phyloP scores from a whole-genome alignment of 1,140 invertebrate species.

The Microplitis mediator region DNA sequence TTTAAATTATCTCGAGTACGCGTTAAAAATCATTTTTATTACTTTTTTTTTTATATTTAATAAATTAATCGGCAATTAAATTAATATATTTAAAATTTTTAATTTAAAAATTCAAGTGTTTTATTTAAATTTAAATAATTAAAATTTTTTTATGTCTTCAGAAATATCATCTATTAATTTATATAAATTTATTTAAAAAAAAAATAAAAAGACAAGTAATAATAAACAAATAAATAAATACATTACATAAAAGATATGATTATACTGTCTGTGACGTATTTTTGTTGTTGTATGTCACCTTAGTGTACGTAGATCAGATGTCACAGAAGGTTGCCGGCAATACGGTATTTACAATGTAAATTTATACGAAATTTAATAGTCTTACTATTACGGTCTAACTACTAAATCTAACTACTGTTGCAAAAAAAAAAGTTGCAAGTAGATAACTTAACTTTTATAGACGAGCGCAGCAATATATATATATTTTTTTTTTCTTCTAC shows the following conservation, averaged over 20 bases:
- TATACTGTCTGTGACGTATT: background rate
- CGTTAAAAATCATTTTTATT: too few relatives aligned
- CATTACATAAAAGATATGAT: background rate
- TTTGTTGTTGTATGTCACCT: slow-evolving; percentile 21
- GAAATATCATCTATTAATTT: too few relatives aligned
- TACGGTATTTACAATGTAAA: slow-evolving; percentile 48
- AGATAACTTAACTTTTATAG: too few relatives aligned
- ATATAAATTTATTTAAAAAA: too few relatives aligned
- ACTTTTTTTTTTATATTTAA: background rate
- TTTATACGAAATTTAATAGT: background rate
- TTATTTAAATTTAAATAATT: too few relatives aligned
- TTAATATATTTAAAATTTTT: too few relatives aligned
- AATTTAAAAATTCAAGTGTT: too few relatives aligned
- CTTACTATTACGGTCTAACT: background rate
- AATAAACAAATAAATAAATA: background rate
- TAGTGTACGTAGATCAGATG: slow-evolving; percentile 27
- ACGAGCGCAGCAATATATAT: too few relatives aligned
- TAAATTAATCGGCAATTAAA: too few relatives aligned
- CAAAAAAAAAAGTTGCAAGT: background rate
- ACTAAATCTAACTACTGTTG: background rate
- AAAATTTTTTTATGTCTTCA: too few relatives aligned
- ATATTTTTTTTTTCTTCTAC: background rate
- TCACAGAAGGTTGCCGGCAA: slow-evolving; percentile 48
- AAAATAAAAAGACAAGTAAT: too few relatives aligned
- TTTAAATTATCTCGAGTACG: too few relatives aligned